These are phyloP conservation scores for Pachycephus smyrnensis DNA, from an alignment of 2,888 invertebrate species.

Conservation along the genomic window DNA sequence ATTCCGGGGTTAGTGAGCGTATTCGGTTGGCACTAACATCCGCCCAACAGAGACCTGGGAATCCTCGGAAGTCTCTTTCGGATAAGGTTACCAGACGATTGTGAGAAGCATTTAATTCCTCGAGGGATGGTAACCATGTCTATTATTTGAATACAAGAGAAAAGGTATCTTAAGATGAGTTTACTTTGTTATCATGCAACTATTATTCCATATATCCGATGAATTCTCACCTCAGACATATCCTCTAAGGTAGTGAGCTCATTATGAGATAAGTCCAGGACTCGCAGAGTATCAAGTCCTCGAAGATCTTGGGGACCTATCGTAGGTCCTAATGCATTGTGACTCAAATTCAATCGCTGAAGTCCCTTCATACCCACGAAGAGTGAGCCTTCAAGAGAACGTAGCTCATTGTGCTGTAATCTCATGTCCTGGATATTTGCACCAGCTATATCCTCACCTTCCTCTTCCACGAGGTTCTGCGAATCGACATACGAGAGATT, in stretches of 20 bases:
- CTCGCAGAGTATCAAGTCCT: conserved; percentile 79
- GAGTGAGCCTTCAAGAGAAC: conserved; percentile 79
- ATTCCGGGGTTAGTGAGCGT: conserved; percentile 77
- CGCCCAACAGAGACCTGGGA: conserved; percentile 84
- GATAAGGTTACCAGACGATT: conserved; percentile 78
- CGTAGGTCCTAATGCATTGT: conserved; percentile 77
- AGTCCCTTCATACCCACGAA: conserved; percentile 80
- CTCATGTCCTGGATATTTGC: conserved; percentile 79
- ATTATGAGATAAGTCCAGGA: conserved; percentile 84
- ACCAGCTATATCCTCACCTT: conserved; percentile 65
- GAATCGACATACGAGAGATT: conserved; percentile 40
- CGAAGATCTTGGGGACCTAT: conserved; percentile 84
- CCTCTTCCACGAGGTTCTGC: conserved; percentile 82
- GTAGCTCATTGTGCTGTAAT: conserved; percentile 80
- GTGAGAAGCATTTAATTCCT: conserved; percentile 81
- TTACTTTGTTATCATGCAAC: conserved; percentile 10
- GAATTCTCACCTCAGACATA: conserved; percentile 79
- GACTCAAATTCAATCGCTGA: conserved; percentile 78
- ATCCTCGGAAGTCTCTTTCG: conserved; percentile 85
- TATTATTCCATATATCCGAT: conserved; percentile 30
- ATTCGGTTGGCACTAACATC: conserved; percentile 85
- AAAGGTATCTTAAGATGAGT: background rate
- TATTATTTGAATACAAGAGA: conserved; percentile 51
- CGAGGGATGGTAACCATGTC: conserved; percentile 83
- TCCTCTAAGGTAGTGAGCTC: conserved; percentile 82